Conservation (phyloP, 2,888 invertebrate species). For the Eustalomyia histrio region DNA sequence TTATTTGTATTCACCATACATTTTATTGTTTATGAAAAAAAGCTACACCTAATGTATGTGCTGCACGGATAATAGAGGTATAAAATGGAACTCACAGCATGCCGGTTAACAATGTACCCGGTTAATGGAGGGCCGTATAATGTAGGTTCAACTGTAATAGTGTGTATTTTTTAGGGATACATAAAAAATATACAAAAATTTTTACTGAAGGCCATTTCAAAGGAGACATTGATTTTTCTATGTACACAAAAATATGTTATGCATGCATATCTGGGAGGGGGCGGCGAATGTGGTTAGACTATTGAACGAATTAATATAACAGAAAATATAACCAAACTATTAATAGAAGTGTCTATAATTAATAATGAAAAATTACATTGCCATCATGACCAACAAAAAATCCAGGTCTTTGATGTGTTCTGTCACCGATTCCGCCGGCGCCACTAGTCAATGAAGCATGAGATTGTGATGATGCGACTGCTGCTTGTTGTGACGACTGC, state of each 20-base stretch:
- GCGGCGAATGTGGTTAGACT: background rate
- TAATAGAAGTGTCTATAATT: slow-evolving; percentile 52
- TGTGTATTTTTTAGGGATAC: slow-evolving; percentile 30
- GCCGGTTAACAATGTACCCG: no score
- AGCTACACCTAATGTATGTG: no score
- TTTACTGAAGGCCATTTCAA: slow-evolving; percentile 44
- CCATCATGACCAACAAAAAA: slow-evolving; percentile 87
- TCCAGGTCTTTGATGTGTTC: slow-evolving; percentile 76
- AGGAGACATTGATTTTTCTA: slow-evolving; percentile 52
- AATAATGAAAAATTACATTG: slow-evolving; percentile 80
- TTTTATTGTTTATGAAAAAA: no score
- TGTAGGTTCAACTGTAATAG: no score
- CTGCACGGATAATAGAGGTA: no score
- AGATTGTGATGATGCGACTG: slow-evolving; percentile 46
- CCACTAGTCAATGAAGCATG: slow-evolving; percentile 18
- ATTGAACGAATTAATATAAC: background rate
- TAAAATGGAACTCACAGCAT: no score
- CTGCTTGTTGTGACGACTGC: slow-evolving; percentile 82
- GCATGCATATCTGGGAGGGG: slow-evolving; percentile 1
- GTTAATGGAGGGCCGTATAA: no score
- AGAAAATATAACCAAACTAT: slow-evolving; percentile 36
- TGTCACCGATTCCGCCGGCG: slow-evolving; percentile 55
- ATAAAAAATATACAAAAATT: slow-evolving; percentile 36
- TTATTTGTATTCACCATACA: no score
- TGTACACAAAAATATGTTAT: background rate